Evolutionary conservation across 2,888 invertebrate species (phyloP).

Genomic region (Argyresthia goedartella): DNA sequence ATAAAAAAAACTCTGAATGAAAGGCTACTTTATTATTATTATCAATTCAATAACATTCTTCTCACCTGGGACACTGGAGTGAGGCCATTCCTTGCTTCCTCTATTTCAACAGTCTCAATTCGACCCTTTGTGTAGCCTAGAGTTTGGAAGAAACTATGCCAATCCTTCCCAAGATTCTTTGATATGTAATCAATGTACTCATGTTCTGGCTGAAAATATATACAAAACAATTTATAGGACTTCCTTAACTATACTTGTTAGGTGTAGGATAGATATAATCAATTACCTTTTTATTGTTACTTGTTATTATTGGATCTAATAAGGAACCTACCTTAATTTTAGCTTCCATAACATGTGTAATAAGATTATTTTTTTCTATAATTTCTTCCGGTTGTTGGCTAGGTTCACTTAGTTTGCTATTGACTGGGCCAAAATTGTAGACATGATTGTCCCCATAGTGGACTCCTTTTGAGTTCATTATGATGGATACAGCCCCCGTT

Average conservation of each 20-base stretch:
- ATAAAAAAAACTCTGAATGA: too few relatives aligned
- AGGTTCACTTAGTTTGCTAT: conserved; percentile 1
- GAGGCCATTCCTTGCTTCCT: conserved; percentile 54
- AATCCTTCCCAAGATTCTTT: conserved; percentile 71
- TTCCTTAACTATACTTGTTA: too few relatives aligned
- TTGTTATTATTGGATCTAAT: too few relatives aligned
- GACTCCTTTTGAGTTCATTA: conserved; percentile 52
- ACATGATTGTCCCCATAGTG: conserved; percentile 51
- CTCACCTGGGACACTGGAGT: too few relatives aligned
- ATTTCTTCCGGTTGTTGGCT: not conserved
- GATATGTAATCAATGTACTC: conserved; percentile 70
- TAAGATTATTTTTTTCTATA: conserved; percentile 25
- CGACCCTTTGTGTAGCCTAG: conserved; percentile 72
- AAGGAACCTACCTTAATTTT: conserved; percentile 42
- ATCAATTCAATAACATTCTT: too few relatives aligned
- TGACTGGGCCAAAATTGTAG: conserved; percentile 43
- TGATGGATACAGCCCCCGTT: conserved; percentile 60
- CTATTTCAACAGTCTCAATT: conserved; percentile 70
- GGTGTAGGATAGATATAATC: too few relatives aligned
- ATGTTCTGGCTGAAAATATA: conserved; percentile 48
- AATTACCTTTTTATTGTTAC: too few relatives aligned
- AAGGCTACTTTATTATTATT: too few relatives aligned
- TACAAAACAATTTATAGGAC: too few relatives aligned
- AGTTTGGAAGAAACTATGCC: conserved; percentile 68
- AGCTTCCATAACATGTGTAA: conserved; percentile 43